Evolutionary conservation across 2,888 invertebrate species (phyloP).

Genomic region (Drosophila nigritarsus): DNA sequence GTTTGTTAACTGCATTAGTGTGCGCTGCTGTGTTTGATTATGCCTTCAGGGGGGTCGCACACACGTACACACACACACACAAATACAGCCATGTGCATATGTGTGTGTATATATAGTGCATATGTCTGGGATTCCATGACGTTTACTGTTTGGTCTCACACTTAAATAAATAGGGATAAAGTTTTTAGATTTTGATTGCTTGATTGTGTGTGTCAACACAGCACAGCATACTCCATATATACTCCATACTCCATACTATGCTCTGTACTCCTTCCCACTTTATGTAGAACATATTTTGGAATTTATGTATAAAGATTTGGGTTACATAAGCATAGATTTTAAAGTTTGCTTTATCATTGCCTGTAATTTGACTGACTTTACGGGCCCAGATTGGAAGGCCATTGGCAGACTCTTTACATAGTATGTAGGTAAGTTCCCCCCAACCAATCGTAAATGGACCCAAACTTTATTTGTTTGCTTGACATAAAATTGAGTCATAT

Average conservation of each 20-base stretch:
- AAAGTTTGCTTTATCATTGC: conserved; percentile 54
- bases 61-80: conserved; percentile 31
- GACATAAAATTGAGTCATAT: conserved; percentile 50
- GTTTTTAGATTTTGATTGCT: conserved; percentile 82
- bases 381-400: conserved; percentile 37
- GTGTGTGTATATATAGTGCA: conserved; percentile 5
- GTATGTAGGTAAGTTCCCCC: neutral
- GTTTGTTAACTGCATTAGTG: conserved; percentile 81
- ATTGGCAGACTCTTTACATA: conserved; percentile 20
- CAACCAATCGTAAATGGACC: conserved; percentile 1
- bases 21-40: conserved; percentile 76
- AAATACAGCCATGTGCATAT: conserved; percentile 12
- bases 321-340: conserved; percentile 53
- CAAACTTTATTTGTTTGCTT: conserved; percentile 52
- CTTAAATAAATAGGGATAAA: conserved; percentile 72
- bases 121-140: conserved; percentile 43
- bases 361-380: conserved; percentile 46
- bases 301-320: conserved; percentile 38
- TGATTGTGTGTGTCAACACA: conserved; percentile 80
- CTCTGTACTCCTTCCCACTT: neutral
- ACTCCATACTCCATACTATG: neutral
- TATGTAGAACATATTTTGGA: conserved; percentile 8
- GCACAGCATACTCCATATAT: neutral
- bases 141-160: conserved; percentile 62
- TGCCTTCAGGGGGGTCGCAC: conserved; percentile 64